Base-by-base conservation (phyloP, 1,140 invertebrate species). In the Pseudomyrmex pallidus region DNA sequence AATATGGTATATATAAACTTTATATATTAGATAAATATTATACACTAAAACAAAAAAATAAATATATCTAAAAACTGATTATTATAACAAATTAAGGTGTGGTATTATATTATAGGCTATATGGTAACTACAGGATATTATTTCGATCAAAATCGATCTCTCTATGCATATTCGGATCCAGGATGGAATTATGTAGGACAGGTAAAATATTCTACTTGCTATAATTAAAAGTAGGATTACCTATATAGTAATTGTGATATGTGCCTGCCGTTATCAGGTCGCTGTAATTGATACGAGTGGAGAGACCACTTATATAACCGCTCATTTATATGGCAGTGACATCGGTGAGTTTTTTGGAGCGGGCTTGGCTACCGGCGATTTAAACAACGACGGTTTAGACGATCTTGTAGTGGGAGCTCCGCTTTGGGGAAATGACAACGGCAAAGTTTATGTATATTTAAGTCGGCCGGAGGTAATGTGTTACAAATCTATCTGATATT, bases 401-500 rank as follows among this genome's bases (percentile, higher is more conserved):
- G 97, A 98, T 90, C 92, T 98, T 12, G 90, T 98, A 2, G 95
- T 98, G 25, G 97, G 97, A 48, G 97, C 97, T 1, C 98, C 98
- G 0, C 91, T 92, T 66, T 94, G 93, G 66, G 83, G 84, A 52
- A 91, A 92, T n/a, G 96, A 96, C 82, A 93, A 95, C 89, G 96
- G 96, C 35, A 92, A 91, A 85, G 95, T 97, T 46, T 95, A 95
- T 88, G 90, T 96, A 5, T 97, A 94, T 90, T 85, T 95, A 4
- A 94, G 94, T 10, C 92, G 83, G 22, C 66, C 82, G 5, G 82
- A 78, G 52, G 90, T 91, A 57, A 15, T 12, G 5, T 17, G 5
- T 17, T 22, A 17, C 20, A 54, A 64, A 66, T 8, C 0, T 25
- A 70, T 35, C n/a, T 76, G 4, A n/a, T 95, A 5, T 74, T 85